phyloP scores from a whole-genome alignment of 1,140 invertebrate genomes.

The Bombus waltoni region DNA sequence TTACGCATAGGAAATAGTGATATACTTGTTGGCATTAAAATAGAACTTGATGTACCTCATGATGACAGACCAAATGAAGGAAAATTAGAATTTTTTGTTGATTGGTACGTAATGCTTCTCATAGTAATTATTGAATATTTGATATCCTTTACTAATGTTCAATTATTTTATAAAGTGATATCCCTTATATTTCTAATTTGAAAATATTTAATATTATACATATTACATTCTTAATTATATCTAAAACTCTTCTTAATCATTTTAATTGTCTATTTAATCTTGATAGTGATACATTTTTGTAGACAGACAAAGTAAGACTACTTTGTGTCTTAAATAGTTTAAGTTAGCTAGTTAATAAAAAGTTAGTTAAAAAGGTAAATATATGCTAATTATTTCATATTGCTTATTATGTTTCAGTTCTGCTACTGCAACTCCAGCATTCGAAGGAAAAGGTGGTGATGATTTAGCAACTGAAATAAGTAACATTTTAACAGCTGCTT shows the following conservation, averaged over 20 bases:
- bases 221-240: too few relatives aligned
- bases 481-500: conserved; percentile 89
- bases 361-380: neutral
- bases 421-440: conserved; percentile 97
- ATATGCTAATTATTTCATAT: neutral
- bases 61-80: conserved; percentile 90
- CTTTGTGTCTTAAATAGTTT: neutral
- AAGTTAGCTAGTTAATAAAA: too few relatives aligned
- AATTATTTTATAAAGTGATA: neutral
- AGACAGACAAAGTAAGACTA: too few relatives aligned
- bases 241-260: neutral
- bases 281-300: neutral
- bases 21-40: conserved; percentile 95
- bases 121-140: neutral
- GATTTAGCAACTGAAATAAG: conserved; percentile 93
- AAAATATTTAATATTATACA: neutral
- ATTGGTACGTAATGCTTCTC: conserved; percentile 87
- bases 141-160: neutral
- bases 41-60: conserved; percentile 92
- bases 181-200: neutral
- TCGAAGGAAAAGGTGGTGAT: conserved; percentile 97
- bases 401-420: conserved; percentile 85
- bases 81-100: conserved; percentile 97
- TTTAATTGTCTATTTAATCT: conserved; percentile 3
- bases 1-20: conserved; percentile 95